Percentiles rank a stretch among this genome's conserved stretches.
These are phyloP conservation scores for Perithous albicinctus DNA, from an alignment of 2,888 invertebrate genomes.

Conservation along the genomic window DNA sequence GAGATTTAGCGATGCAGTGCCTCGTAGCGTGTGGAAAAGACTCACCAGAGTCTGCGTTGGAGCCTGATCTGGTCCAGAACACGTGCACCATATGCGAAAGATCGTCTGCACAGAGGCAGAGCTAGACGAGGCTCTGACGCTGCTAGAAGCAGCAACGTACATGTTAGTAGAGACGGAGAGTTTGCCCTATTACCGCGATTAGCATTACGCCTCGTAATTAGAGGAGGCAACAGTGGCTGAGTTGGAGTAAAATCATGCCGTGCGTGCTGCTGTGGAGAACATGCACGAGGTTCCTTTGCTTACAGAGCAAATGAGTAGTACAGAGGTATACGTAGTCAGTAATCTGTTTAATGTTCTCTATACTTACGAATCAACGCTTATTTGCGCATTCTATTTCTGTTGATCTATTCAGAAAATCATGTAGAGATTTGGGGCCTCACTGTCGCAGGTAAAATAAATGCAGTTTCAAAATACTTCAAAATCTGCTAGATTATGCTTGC, in stretches of 20 bases:
- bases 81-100: conserved; percentile 35
- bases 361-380: not conserved
- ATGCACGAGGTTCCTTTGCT: conserved; percentile 15
- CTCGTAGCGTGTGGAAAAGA: not conserved
- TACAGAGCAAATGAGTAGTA: conserved; percentile 15
- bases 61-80: conserved; percentile 8
- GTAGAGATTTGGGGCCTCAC: not conserved
- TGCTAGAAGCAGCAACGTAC: not conserved
- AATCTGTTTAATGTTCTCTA: conserved; percentile 35
- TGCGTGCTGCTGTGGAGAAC: not conserved
- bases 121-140: not conserved
- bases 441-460: not conserved
- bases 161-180: conserved; percentile 7
- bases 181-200: conserved; percentile 51
- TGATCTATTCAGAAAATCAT: conserved; percentile 8
- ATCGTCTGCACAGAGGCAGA: conserved; percentile 30
- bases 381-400: not conserved
- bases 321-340: not conserved
- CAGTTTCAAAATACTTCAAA: not conserved
- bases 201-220: conserved; percentile 60
- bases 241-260: conserved; percentile 25
- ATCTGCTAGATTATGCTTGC: not conserved
- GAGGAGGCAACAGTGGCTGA: conserved; percentile 35
- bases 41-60: not conserved
- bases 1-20: conserved; percentile 22